Percentiles rank a stretch among this genome's conserved stretches.
Conservation (phyloP, 2,113 vertebrate genomes). For the Xiphophorus hellerii region DNA sequence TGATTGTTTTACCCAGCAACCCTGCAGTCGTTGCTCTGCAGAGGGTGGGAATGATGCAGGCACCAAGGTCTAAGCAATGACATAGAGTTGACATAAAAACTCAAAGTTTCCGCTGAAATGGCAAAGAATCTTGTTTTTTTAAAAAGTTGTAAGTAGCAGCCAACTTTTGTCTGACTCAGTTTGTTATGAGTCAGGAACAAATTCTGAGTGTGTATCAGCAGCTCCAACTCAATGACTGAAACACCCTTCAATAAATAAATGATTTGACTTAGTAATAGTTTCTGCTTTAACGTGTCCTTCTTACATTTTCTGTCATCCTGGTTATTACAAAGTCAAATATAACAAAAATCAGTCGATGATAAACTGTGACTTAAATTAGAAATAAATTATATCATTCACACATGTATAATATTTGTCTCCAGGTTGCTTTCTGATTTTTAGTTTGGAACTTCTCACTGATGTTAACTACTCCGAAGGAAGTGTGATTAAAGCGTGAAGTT, state of each 20-base stretch:
- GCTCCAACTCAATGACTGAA: not conserved
- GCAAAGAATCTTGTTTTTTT: not conserved
- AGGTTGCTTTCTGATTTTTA: not conserved
- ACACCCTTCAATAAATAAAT: not conserved
- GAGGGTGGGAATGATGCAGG: not conserved
- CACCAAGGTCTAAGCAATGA: not conserved
- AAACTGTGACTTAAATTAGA: too few species aligned
- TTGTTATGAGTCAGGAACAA: not conserved
- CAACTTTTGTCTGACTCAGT: not conserved
- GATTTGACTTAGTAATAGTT: not conserved
- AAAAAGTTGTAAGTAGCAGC: not conserved
- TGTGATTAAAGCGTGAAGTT: slow-evolving; percentile 8
- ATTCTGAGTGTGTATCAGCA: not conserved
- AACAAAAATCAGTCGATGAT: not conserved
- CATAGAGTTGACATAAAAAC: not conserved
- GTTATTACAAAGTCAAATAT: not conserved
- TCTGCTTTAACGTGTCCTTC: not conserved
- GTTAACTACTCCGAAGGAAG: not conserved
- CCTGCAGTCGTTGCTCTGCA: too few species aligned
- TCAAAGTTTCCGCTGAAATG: not conserved
- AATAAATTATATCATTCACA: too few species aligned
- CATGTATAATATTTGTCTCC: not conserved
- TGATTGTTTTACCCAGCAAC: not conserved
- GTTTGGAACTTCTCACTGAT: not conserved
- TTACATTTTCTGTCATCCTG: not conserved